Base-by-base conservation (phyloP, 2,113 vertebrate species). In the Arothron firmamentum region DNA sequence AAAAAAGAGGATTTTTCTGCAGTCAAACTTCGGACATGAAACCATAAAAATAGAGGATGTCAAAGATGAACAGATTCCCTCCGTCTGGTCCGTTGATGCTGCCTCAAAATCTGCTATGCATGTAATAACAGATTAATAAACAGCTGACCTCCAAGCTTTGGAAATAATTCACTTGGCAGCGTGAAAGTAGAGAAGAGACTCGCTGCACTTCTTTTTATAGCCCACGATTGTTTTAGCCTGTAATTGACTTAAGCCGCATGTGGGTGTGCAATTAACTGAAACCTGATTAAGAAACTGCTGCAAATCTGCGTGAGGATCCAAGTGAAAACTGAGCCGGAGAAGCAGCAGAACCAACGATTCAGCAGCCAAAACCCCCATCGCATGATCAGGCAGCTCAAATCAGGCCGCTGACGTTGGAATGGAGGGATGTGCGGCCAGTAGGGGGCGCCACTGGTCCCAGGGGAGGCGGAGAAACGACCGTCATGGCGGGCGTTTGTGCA, bases 221-320 rank as follows among this genome's bases (percentile, higher is more conserved):
- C 57, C 67, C 64, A 59, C 19, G 8, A 75, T 72, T 61, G 58
- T 16, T 75, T 77, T 74, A 72, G 72, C 62, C 67, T 67, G 48
- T 83, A 80, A 81, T 81, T 79, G 66, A 82, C 79, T 80, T 67
- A 81, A 76, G 74, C 69, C 59, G 77, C 67, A 17, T 45, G 77
- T 83, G 84, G 81, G 77, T 55, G 84, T 76, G 67, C 77, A 86
- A 83, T 82, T 83, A 81, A 78, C 69, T 65, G 69, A 76, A 74
- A 80, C 67, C 74, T 76, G 76, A 81, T 80, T 79, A 83, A 72
- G 59, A 17, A 78, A 68, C 55, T 59, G 76, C 65, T 71, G 65
- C 19, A 75, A 78, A 75, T 76, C 66, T 74, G 67, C 70, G 67
- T 58, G 65, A 70, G n/a, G n/a, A n/a, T n/a, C n/a, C n/a, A n/a